Evolutionary conservation across 1,140 invertebrate species (phyloP), one percentile per base, ranked within the genome.

Genomic region (Brachionus rotundiformis): DNA sequence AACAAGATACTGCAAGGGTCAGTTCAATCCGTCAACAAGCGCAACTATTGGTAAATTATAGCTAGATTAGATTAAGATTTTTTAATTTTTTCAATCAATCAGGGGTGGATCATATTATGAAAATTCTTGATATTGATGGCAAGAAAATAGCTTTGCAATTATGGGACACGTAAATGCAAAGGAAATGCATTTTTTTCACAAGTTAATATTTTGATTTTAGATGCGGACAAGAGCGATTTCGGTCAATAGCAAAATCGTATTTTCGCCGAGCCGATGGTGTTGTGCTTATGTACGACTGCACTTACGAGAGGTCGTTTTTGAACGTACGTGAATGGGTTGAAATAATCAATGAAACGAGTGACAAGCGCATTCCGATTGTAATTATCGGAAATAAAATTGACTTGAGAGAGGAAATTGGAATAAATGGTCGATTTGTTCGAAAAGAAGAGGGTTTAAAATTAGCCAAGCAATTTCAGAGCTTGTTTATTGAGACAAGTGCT

Each of bases 231-330:
- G 81, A 82, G 54, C 27, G 91, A 88, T 92, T 92, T 85, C 89
- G 92, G 19, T 90, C 90, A 65, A 90, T 92, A 61, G 92, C 92
- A 1, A 91, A 91, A 84, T 90, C 91, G 75, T 92, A 92, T 84
- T 92, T 92, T 85, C 87, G 92, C 8, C 90, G 91, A 85, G 91
- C 92, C 10, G 92, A 92, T 85, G 92, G 91, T n/a, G 90, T 92
- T 1, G 86, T 92, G 71, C 83, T 92, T 5, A 88, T 92, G 85
- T 92, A 92, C 85, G 92, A 92, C 85, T 89, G 91, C 8, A 92
- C 90, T 10, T 90, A 89, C 63, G 91, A 92, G 84, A 85, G 87
- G 49, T 91, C 91, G 4, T 92, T 91, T 84, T 84, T 90, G 7
- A 91, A 90, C 85, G 90, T 92, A 29, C 86, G 91, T 6, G 89